phyloP scores from a whole-genome alignment of 92 coral and sea anemone genomes.

The Zoanthus gigantus region DNA sequence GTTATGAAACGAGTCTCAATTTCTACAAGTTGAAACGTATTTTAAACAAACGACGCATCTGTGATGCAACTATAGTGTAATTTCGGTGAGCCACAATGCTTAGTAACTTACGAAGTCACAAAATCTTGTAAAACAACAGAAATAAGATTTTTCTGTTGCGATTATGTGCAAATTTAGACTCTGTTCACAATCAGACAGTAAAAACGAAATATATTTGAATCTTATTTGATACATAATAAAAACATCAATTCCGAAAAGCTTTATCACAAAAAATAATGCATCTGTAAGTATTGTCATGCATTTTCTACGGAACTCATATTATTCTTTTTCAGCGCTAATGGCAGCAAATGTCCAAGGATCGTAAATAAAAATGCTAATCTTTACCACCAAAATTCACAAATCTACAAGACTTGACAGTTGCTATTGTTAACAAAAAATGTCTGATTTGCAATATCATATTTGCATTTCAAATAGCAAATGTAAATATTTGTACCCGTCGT shows the following conservation, averaged over 20 bases:
- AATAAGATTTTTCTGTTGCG: constrained; percentile 16
- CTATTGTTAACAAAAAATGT: constrained; percentile 14
- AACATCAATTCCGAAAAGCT: constrained; percentile 21
- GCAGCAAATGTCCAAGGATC: not conserved
- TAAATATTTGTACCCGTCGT: constrained; percentile 23
- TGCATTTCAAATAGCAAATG: constrained; percentile 5
- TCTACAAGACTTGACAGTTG: constrained; percentile 8
- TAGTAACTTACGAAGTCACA: not conserved
- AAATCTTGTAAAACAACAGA: constrained; percentile 18
- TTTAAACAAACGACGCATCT: constrained; percentile 8
- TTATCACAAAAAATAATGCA: not conserved
- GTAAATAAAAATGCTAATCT: constrained; percentile 38
- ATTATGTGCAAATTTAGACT: not conserved
- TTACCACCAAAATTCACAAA: not conserved
- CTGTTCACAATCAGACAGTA: not conserved
- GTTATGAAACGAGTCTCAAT: not conserved
- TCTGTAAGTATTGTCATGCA: not conserved
- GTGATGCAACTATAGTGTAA: not conserved
- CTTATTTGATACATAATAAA: constrained; percentile 20
- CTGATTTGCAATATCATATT: constrained; percentile 18
- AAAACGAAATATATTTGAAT: constrained; percentile 26
- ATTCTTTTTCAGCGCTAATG: not conserved
- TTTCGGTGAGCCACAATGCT: not conserved
- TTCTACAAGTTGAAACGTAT: not conserved
- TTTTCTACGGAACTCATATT: not conserved